Evolutionary conservation across 2,888 invertebrate genomes (phyloP), one percentile per base, ranked within the genome.

Genomic region (Drosophila ochracea): DNA sequence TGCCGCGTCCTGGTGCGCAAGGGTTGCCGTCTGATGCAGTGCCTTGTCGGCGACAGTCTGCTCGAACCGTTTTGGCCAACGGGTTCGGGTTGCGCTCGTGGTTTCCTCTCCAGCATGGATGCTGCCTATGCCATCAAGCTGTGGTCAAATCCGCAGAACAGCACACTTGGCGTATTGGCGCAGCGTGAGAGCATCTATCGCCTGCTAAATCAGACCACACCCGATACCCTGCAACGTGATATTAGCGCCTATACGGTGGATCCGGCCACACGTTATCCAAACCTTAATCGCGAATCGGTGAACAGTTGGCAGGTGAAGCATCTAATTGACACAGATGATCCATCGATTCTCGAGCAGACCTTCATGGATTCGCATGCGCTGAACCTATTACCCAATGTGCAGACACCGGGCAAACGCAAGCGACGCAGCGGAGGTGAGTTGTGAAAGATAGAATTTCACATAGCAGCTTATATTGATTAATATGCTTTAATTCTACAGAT

Each of bases 21-120:
- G 78, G 97, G 98, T 0, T 96, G 97, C 79, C 95, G 96, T 52
- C 94, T 99, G 7, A 94, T 99, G 21, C 97, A 97, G 94, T 97
- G 96, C 86, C 95, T 99, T 62, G 99, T 99, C 3, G 99, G 99
- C 1, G 99, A 99, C 94, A 98, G 98, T 93, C 94, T 99, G 64
- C 95, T 99, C 35, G 99, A 99, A 95, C 98, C 98, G 0, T 99
- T 99, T 94, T 99, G 99, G 99, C 99, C 99, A 7, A 99, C 99
- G 0, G 99, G 99, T 0, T 99, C 99, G 4, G 99, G 99, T 1
- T 99, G 99, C 94, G 99, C 99, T 0, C 95, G 99, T 66, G 99
- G 99, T 19, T 99, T 99, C 93, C 95, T 99, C 3, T 98, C 98
- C 28, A 97, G 98, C 5, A 95, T 99, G 93, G 99, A 99, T 94